phyloP scores from a whole-genome alignment of 2,797 vertebrate species.

The Notamacropus eugenii region DNA sequence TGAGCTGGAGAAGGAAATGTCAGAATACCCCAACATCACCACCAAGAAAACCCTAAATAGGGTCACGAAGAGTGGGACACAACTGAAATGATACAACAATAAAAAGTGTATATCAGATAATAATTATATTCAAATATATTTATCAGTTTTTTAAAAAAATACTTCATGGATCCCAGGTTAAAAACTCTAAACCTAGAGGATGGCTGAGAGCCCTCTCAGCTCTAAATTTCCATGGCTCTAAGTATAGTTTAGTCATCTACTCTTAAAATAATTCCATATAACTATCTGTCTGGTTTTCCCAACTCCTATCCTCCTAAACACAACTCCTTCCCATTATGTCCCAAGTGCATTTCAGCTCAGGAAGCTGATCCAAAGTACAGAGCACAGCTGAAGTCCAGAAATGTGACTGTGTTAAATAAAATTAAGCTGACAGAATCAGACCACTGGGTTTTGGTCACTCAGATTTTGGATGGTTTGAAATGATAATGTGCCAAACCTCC shows the following conservation, averaged over 20 bases:
- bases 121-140: not conserved
- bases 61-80: not conserved
- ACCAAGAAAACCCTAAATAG: not conserved
- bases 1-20: not conserved
- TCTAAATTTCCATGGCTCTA: not conserved
- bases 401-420: constrained; percentile 70
- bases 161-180: not conserved
- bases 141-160: too few species aligned
- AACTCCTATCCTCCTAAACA: constrained; percentile 26
- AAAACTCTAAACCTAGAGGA: not conserved
- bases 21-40: not conserved
- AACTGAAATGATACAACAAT: not conserved
- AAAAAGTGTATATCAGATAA: not conserved
- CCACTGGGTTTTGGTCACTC: constrained; percentile 73
- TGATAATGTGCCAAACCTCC: constrained; percentile 77
- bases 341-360: constrained; percentile 55
- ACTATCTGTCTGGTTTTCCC: constrained; percentile 4
- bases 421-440: constrained; percentile 79
- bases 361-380: constrained; percentile 52
- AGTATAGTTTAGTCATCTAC: constrained; percentile 26
- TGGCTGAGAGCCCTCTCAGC: not conserved
- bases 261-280: constrained; percentile 35
- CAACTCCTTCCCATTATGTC: constrained; percentile 26
- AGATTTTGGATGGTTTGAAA: constrained; percentile 76
- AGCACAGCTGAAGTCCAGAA: constrained; percentile 67